Conservation (phyloP, 2,797 vertebrate genomes). For the Lerista edwardsae region DNA sequence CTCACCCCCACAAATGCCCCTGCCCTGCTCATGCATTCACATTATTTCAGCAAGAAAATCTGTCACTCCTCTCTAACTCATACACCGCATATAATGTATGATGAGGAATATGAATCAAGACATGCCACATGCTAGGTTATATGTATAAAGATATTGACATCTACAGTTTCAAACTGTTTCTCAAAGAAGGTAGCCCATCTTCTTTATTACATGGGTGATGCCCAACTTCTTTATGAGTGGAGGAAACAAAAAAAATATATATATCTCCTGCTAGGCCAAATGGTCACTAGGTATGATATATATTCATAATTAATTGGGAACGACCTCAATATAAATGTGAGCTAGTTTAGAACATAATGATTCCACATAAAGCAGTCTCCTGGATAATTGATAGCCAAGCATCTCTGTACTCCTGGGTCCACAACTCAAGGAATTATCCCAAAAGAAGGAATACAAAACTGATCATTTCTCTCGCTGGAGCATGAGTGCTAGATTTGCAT, state of each 20-base stretch:
- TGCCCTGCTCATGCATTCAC: background rate
- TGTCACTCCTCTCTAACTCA: no score
- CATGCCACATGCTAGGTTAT: background rate
- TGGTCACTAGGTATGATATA: conserved; percentile 57
- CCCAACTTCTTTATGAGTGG: conserved; percentile 33
- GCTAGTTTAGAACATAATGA: conserved; percentile 54
- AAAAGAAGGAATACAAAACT: conserved; percentile 57
- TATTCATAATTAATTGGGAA: conserved; percentile 66
- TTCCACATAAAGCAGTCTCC: conserved; percentile 62
- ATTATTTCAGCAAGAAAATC: background rate
- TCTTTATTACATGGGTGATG: conserved; percentile 32
- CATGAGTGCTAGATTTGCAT: conserved; percentile 56
- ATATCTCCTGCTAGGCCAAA: conserved; percentile 50
- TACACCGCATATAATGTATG: background rate
- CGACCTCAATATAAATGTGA: conserved; percentile 59
- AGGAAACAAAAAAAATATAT: conserved; percentile 18
- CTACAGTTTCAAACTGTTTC: background rate
- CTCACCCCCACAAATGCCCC: background rate
- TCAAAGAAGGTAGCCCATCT: conserved; percentile 11
- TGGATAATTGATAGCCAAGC: conserved; percentile 54
- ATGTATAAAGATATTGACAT: background rate
- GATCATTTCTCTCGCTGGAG: conserved; percentile 57
- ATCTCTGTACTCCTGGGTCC: conserved; percentile 40
- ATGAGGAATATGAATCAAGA: background rate
- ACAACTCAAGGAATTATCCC: conserved; percentile 56